Evolutionary conservation across 2,113 vertebrate species (phyloP), one percentile per base, ranked within the genome.

Genomic region (Poeciliopsis prolifica): DNA sequence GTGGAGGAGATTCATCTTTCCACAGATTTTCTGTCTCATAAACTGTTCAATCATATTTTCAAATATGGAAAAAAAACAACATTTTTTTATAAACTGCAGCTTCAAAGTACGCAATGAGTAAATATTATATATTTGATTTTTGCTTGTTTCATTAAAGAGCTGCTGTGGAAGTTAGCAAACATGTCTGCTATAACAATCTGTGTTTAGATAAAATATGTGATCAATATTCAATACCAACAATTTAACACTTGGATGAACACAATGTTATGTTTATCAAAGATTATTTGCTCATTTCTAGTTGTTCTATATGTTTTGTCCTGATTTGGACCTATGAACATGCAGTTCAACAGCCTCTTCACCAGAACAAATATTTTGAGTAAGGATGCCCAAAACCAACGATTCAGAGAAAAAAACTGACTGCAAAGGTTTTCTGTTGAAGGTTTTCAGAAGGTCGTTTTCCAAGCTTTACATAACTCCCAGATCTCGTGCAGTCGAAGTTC

Each of bases 401-500:
- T 31, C 11, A 24, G 29, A 22, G 24, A 10, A 10, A 26, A 29
- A 7, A 40, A 64, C 1, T 70, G 60, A 40, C 5, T 19, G 54
- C 22, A 26, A 17, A 35, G 3, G n/a, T 1, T 60, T 68, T 60
- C 40, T 65, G 29, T 37, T 28, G 19, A 26, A 42, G 51, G 51
- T n/a, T 58, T 58, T 58, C 51, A 58, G 33, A 42, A 67, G 4
- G 24, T 0, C 1, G 15, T 12, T 30, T 48, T 70, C n/a, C 2
- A 2, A 12, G 0, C 24, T 30, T 81, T 83, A 3, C 31, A 63
- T 71, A 76, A 71, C 40, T 28, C 2, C 13, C 5, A 54, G 15
- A 78, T 72, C 77, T 26, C 26, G n/a, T 33, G 10, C 69, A 79
- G 28, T 13, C 26, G 1, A 19, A 65, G 62, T 5, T 74, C 40